Conservation (phyloP, 64 coral and sea anemone genomes). For the Trachythela sp. region DNA sequence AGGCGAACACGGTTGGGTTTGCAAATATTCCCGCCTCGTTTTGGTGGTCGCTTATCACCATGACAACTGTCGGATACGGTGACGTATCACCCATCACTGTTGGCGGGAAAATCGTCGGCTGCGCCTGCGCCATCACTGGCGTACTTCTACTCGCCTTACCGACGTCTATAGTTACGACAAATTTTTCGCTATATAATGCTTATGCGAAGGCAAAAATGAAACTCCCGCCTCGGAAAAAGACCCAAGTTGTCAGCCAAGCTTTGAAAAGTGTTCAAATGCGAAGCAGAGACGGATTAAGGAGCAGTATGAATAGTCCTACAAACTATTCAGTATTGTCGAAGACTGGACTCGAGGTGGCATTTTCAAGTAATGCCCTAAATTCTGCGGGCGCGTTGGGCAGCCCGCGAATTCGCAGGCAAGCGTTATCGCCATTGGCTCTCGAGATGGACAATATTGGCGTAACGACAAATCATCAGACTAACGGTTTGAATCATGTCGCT, state of each 20-base stretch:
- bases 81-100: slow-evolving; percentile 1
- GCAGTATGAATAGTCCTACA: not conserved
- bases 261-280: not conserved
- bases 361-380: not conserved
- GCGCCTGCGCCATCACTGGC: slow-evolving; percentile 7
- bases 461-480: not conserved
- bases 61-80: slow-evolving; percentile 18
- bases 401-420: slow-evolving; percentile 5
- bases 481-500: not conserved
- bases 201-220: slow-evolving; percentile 24
- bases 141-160: not conserved
- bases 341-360: not conserved
- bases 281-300: not conserved
- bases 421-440: not conserved
- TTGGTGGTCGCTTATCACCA: slow-evolving; percentile 22
- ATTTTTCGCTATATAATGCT: slow-evolving; percentile 4
- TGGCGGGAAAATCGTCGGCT: slow-evolving; percentile 20
- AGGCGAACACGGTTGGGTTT: not conserved
- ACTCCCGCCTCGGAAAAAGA: not conserved
- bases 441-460: not conserved
- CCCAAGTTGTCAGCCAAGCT: not conserved
- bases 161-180: not conserved
- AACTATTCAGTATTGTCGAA: not conserved
- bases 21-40: not conserved
- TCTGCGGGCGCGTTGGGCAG: not conserved